These are phyloP conservation scores for Phaethornis superciliosus DNA, from an alignment of 2,113 vertebrate genomes.

Conservation along the genomic window DNA sequence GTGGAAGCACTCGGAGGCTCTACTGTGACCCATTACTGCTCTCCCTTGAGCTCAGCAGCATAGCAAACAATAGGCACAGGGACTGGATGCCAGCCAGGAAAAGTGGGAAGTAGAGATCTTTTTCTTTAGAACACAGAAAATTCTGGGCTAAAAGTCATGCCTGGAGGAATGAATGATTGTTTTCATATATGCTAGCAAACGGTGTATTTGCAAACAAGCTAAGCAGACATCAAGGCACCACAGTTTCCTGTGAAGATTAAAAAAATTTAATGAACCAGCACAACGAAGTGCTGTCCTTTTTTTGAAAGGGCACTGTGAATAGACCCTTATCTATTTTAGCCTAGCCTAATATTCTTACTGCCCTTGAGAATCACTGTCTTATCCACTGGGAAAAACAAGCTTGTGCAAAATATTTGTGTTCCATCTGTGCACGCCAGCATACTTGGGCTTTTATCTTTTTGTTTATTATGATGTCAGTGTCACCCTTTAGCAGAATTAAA, in stretches of 20 bases:
- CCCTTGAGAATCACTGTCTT: not conserved
- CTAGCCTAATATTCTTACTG: not conserved
- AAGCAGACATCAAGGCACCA: not conserved
- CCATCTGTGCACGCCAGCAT: not conserved
- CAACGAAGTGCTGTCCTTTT: not conserved
- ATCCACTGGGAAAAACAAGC: constrained; percentile 1
- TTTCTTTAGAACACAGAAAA: not conserved
- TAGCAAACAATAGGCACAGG: not conserved
- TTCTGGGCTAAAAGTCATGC: not conserved
- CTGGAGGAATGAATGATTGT: not conserved
- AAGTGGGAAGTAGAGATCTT: not conserved
- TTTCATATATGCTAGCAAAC: not conserved
- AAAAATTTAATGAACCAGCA: constrained; percentile 13
- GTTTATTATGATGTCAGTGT: constrained; percentile 6
- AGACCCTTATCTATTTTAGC: not conserved
- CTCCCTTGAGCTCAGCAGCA: not conserved
- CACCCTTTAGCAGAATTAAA: constrained; percentile 33
- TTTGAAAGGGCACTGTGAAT: not conserved
- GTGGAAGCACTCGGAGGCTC: not conserved
- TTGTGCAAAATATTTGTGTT: constrained; percentile 10
- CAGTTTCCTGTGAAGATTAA: not conserved
- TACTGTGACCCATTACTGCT: not conserved
- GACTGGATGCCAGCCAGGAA: not conserved
- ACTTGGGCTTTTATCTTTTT: constrained; percentile 2
- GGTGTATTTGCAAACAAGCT: not conserved